These are phyloP conservation scores for Gymnosoma rotundatum DNA, from an alignment of 2,888 invertebrate species.

Conservation along the genomic window DNA sequence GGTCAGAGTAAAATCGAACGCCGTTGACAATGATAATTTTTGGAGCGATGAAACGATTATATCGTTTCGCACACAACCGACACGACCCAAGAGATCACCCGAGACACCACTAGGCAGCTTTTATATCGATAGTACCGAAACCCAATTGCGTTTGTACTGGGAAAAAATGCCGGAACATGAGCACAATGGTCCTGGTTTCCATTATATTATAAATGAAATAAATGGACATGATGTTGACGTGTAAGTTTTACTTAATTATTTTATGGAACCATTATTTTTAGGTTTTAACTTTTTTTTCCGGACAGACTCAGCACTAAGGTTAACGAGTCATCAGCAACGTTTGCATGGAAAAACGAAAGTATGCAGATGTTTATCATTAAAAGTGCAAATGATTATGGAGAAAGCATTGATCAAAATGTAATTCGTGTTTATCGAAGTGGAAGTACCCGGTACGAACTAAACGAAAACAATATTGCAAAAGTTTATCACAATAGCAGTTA, in stretches of 20 bases:
- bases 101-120: constrained; percentile 88
- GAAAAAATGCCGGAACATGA: constrained; percentile 86
- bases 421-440: constrained; percentile 63
- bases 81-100: constrained; percentile 86
- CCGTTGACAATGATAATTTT: constrained; percentile 83
- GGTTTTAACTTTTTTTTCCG: background rate
- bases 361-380: constrained; percentile 61
- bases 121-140: constrained; percentile 84
- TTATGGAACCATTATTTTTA: background rate
- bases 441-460: constrained; percentile 78
- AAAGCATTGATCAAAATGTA: constrained; percentile 51
- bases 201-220: constrained; percentile 84
- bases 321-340: constrained; percentile 40
- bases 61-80: constrained; percentile 84
- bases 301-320: constrained; percentile 30
- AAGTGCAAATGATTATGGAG: constrained; percentile 70
- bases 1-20: constrained; percentile 85
- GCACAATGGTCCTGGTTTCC: constrained; percentile 88
- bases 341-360: constrained; percentile 59
- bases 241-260: constrained; percentile 66
- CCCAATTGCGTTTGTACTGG: constrained; percentile 90
- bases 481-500: constrained; percentile 87
- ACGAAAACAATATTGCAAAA: constrained; percentile 86
- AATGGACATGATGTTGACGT: constrained; percentile 67
- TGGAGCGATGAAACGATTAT: constrained; percentile 87